Base-by-base conservation (phyloP, 2,113 vertebrate species). In the Platysternon megacephalum region DNA sequence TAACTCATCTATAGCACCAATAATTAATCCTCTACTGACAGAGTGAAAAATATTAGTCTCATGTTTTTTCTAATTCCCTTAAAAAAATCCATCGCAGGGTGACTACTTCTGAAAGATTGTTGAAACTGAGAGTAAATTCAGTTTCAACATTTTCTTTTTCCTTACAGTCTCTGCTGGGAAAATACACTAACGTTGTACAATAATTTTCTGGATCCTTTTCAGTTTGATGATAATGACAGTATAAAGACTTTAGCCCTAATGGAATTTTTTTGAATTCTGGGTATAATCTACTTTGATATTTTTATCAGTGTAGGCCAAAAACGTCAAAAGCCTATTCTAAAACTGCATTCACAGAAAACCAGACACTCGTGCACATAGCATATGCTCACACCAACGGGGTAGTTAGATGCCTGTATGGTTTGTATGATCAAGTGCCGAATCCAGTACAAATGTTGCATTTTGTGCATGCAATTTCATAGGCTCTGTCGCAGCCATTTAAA, bases 21-120 rank as follows among this genome's bases (percentile, higher is more conserved):
- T 87, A 89, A 97, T 97, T 96, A 96, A 97, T 98, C 84, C 92
- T 95, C 92, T 91, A 46, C 78, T 95, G 92, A 94, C 93, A 95
- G 80, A 92, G 49, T 52, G 51, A 95, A 94, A 87, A 44, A 39
- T 82, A 87, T 94, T 86, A 80, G 91, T 84, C 93, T 96, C 51
- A 95, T 94, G 61, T 90, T 94, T 86, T 86, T 95, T 84, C 39
- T 91, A 94, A 90, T 53, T 49, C 76, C 93, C 56, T 46, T 42
- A 93, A 87, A 89, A 89, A 97, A 95, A 95, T 97, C 93, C 92
- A 65, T 91, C 96, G 91, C 89, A 5, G 22, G 65, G 93, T 93
- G 92, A 95, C 61, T 97, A 82, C 87, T 96, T 97, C 86, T 93
- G 93, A 91, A 92, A 85, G 91, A 82, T 92, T 96, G 91, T 95